Evolutionary conservation across 2,888 invertebrate genomes (phyloP), one percentile per base, ranked within the genome.

Genomic region (Nymphalis urticae): DNA sequence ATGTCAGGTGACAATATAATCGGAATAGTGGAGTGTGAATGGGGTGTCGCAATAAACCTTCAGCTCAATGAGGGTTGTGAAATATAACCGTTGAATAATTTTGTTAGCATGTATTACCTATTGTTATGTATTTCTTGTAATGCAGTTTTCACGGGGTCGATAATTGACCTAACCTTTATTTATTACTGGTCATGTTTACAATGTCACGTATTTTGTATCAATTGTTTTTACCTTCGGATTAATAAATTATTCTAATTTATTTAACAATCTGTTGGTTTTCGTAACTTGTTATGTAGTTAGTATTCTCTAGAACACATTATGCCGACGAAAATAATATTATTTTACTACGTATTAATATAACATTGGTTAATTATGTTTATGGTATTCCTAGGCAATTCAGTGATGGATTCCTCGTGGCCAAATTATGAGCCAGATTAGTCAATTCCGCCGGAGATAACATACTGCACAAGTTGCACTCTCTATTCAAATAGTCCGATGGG

Each of bases 41-140:
- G 81, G 85, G 85, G 84, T 89, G 83, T 84, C 69, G 90, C 84
- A 85, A 90, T 85, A 81, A 82, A 70, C 86, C 88, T 89, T 86
- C 83, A 77, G 69, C 64, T 81, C 79, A 79, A 80, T 80, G 80
- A 82, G 84, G 83, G 84, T 87, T 87, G 85, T 82, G 89, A 85
- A 85, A 88, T 80, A 77, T 75, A 2, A 50, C 17, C 72, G 75
- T 88, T 90, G 82, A 77, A 86, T 89, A 87, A 89, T 86, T 86
- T 79, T 73, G 79, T 90, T 90, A 90, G 85, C 84, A 77, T 75
- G 63, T 85, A 78, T 89, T 89, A 87, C 83, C 73, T 72, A 75
- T 66, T 84, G 79, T 90, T 90, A 91, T 85, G 85, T 85, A 71
- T 79, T 62, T 78, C 76, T 73, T 79, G 86, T 90, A 87, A 90